These are phyloP conservation scores for Keiferia lycopersicella DNA, from an alignment of 2,888 invertebrate species.

Conservation along the genomic window DNA sequence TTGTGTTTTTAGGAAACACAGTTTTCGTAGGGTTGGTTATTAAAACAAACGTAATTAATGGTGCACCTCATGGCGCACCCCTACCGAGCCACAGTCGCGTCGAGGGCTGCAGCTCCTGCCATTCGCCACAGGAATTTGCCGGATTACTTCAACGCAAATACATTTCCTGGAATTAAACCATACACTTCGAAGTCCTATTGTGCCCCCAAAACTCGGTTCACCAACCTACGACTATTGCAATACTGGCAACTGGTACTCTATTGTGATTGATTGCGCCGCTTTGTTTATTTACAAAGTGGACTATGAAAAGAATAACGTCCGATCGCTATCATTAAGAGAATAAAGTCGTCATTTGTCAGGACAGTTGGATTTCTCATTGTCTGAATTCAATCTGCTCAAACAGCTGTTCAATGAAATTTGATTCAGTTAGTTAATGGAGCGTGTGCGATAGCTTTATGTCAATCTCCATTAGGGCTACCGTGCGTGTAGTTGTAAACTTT, in stretches of 20 bases:
- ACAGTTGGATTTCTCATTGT: slow-evolving; percentile 54
- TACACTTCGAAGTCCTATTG: slow-evolving; percentile 31
- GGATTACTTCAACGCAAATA: slow-evolving; percentile 47
- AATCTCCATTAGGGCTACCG: slow-evolving; percentile 46
- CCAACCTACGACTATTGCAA: slow-evolving; percentile 30
- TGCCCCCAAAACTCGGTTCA: slow-evolving; percentile 32
- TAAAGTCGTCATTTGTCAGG: slow-evolving; percentile 48
- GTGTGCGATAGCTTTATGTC: slow-evolving; percentile 58
- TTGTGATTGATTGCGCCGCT: slow-evolving; percentile 36
- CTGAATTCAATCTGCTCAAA: slow-evolving; percentile 47
- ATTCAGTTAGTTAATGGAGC: slow-evolving; percentile 69
- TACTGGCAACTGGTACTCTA: slow-evolving; percentile 25
- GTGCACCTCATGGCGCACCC: slow-evolving; percentile 31
- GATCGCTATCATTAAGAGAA: slow-evolving; percentile 41
- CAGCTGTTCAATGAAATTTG: slow-evolving; percentile 75
- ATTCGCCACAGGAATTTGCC: slow-evolving; percentile 47
- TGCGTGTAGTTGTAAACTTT: slow-evolving; percentile 39
- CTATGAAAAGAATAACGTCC: slow-evolving; percentile 35
- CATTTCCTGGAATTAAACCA: slow-evolving; percentile 43
- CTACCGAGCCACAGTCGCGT: neutral
- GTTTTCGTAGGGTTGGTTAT: slow-evolving; percentile 38
- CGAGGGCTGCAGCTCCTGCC: slow-evolving; percentile 29
- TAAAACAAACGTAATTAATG: slow-evolving; percentile 46
- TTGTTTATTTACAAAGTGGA: slow-evolving; percentile 32
- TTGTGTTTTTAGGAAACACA: slow-evolving; percentile 36